Conservation (phyloP, 2,113 vertebrate species). For the Lipotes vexillifer region DNA sequence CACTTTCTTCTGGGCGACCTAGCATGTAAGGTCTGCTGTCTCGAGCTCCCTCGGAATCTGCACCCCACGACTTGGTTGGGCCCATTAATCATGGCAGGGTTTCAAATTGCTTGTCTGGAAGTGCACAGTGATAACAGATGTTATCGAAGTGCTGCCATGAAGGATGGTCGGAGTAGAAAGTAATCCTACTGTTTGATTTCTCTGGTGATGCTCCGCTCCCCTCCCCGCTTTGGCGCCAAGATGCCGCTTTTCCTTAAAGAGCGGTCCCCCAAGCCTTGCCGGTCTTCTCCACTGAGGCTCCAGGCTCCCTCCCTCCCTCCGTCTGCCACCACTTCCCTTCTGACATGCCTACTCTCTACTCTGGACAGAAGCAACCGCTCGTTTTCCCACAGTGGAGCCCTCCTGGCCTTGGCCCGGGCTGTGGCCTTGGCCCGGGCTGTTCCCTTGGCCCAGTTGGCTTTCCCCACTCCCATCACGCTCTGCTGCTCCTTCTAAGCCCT, state of each 20-base stretch:
- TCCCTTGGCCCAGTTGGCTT: background rate
- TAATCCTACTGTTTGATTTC: background rate
- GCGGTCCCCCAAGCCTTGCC: background rate
- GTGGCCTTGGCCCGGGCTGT: background rate
- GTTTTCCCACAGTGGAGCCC: background rate
- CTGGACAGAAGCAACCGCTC: background rate
- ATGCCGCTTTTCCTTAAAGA: background rate
- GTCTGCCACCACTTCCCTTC: background rate
- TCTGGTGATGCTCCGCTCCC: background rate
- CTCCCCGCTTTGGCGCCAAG: background rate
- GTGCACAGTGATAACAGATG: slow-evolving; percentile 52
- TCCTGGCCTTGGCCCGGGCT: background rate
- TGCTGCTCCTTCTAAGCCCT: background rate
- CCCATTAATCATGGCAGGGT: slow-evolving; percentile 65
- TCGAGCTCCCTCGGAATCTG: slow-evolving; percentile 45
- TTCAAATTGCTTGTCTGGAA: slow-evolving; percentile 67
- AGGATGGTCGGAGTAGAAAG: background rate
- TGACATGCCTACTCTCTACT: background rate
- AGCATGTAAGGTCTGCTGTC: background rate
- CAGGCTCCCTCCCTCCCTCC: background rate
- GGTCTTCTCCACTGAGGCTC: background rate
- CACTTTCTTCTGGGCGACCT: background rate
- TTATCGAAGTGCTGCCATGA: slow-evolving; percentile 62
- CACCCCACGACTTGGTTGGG: slow-evolving; percentile 48
- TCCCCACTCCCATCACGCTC: background rate